These are phyloP conservation scores for Exocentrus adspersus DNA, from an alignment of 2,888 invertebrate species.

Conservation along the genomic window DNA sequence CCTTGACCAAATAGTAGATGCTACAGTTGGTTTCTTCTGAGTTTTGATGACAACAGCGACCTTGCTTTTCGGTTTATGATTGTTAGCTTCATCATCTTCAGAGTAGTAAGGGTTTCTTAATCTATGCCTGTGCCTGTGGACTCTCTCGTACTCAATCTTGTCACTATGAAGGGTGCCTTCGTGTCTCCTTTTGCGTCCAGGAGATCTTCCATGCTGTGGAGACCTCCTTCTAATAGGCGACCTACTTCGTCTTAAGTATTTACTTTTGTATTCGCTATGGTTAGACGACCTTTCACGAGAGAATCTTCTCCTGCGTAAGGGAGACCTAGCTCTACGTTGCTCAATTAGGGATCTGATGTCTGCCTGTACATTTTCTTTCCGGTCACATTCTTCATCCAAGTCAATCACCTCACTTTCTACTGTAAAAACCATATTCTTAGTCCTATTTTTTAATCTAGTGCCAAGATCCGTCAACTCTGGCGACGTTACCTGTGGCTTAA, in stretches of 20 bases:
- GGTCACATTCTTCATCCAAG: constrained; percentile 17
- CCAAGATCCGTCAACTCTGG: constrained; percentile 49
- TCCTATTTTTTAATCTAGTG: constrained; percentile 52
- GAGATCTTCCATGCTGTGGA: constrained; percentile 14
- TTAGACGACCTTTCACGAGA: constrained; percentile 13
- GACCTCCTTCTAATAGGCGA: constrained; percentile 27
- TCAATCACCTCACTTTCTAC: constrained; percentile 44
- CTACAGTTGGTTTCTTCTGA: constrained; percentile 57
- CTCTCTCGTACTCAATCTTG: constrained; percentile 28
- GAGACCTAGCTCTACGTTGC: constrained; percentile 19
- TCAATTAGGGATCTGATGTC: constrained; percentile 36
- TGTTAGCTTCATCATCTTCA: constrained; percentile 35
- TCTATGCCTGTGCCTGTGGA: constrained; percentile 15
- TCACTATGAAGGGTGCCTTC: constrained; percentile 46
- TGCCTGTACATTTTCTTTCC: constrained; percentile 35
- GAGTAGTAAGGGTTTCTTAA: constrained; percentile 30
- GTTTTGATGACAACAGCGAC: constrained; percentile 61
- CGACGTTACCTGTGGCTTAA: constrained; percentile 21
- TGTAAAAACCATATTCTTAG: constrained; percentile 52
- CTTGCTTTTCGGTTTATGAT: constrained; percentile 58
- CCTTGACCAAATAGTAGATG: constrained; percentile 60
- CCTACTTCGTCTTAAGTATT: constrained; percentile 15
- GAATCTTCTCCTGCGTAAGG: constrained; percentile 27
- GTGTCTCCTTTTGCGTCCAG: constrained; percentile 24
- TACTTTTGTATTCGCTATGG: constrained; percentile 18